A percentile compares a stretch with the other conserved stretches of the same genome.
phyloP scores from a whole-genome alignment of 1,140 invertebrate species.

The Holotrichia oblita region DNA sequence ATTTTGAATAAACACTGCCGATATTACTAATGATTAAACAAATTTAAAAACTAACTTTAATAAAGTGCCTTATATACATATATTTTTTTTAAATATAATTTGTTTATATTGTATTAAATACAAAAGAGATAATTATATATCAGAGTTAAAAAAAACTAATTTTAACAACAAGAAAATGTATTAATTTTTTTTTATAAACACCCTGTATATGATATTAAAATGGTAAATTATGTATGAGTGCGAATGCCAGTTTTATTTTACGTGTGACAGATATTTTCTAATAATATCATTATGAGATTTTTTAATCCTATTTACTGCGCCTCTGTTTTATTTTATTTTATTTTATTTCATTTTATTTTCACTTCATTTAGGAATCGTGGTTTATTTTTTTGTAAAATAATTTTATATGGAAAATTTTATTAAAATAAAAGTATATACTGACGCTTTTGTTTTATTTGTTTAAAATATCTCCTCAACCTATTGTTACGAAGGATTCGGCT shows the following conservation, averaged over 20 bases:
- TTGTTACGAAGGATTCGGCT: no score
- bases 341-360: no score
- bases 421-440: neutral
- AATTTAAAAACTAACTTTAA: neutral
- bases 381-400: constrained; percentile 9
- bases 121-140: neutral
- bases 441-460: neutral
- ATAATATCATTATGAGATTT: no score
- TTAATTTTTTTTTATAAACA: neutral
- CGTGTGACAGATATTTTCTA: no score
- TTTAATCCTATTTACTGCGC: no score
- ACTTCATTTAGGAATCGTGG: neutral
- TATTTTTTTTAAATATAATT: neutral
- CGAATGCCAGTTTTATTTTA: no score
- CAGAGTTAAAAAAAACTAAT: neutral
- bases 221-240: no score
- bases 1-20: neutral
- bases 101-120: constrained; percentile 17
- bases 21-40: neutral
- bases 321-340: no score
- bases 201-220: neutral
- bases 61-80: neutral
- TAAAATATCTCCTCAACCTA: no score
- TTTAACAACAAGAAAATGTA: neutral
- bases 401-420: constrained; percentile 18